phyloP scores from a whole-genome alignment of 2,888 invertebrate species.

The Ypsolopha scabrella region DNA sequence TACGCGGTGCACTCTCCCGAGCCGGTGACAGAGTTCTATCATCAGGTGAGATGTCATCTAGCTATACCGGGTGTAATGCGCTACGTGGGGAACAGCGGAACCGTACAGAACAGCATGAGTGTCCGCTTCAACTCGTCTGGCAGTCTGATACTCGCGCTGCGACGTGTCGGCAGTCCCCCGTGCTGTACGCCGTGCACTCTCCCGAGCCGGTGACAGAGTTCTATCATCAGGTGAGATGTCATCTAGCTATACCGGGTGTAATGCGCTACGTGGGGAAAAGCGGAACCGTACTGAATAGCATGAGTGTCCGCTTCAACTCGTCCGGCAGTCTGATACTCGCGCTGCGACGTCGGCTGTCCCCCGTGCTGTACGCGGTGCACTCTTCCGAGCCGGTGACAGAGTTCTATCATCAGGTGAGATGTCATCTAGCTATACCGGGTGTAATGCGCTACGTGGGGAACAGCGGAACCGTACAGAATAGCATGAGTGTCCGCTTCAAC shows the following conservation, averaged over 20 bases:
- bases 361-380: conserved; percentile 81
- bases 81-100: conserved; percentile 74
- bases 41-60: conserved; percentile 58
- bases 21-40: no score
- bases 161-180: conserved; percentile 89
- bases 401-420: conserved; percentile 82
- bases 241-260: no score
- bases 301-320: conserved; percentile 89
- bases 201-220: conserved; percentile 85
- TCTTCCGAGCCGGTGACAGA: conserved; percentile 81
- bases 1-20: conserved; percentile 82
- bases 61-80: conserved; percentile 56
- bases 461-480: conserved; percentile 75
- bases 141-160: conserved; percentile 81
- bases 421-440: no score
- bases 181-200: conserved; percentile 79
- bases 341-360: conserved; percentile 86
- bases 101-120: conserved; percentile 86
- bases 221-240: conserved; percentile 85
- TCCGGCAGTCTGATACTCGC: conserved; percentile 84
- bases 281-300: no score
- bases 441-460: conserved; percentile 77
- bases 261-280: background rate
- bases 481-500: conserved; percentile 95
- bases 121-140: conserved; percentile 90